phyloP scores from a whole-genome alignment of 2,888 invertebrate genomes.

The Epistrophella euchroma region DNA sequence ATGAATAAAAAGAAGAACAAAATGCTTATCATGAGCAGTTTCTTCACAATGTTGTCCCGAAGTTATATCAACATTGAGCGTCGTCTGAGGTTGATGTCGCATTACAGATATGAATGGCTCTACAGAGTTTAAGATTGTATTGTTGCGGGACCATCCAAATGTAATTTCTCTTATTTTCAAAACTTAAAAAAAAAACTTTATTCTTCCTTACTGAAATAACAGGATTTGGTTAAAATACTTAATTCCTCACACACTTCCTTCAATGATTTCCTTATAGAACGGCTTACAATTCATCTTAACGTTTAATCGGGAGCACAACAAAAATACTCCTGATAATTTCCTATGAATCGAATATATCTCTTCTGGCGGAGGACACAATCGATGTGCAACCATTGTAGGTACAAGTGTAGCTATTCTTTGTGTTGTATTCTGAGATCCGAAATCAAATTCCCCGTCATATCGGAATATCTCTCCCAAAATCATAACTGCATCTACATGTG shows the following conservation, averaged over 20 bases:
- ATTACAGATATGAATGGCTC: too few species aligned
- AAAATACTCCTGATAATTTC: constrained; percentile 97
- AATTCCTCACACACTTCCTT: constrained; percentile 80
- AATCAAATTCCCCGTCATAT: constrained; percentile 91
- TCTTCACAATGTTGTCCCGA: too few species aligned
- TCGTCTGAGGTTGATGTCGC: too few species aligned
- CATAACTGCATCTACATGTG: constrained; percentile 98
- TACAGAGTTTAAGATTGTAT: too few species aligned
- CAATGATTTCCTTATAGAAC: constrained; percentile 92
- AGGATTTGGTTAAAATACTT: constrained; percentile 15
- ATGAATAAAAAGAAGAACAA: too few species aligned
- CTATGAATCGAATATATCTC: constrained; percentile 99
- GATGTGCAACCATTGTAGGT: constrained; percentile 96
- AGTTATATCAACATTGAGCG: too few species aligned
- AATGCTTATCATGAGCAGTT: too few species aligned
- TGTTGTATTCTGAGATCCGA: constrained; percentile 92
- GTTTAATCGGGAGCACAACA: constrained; percentile 94
- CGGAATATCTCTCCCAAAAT: constrained; percentile 98
- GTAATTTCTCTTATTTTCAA: not conserved
- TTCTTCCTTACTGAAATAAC: not conserved
- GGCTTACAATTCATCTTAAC: constrained; percentile 92
- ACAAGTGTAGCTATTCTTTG: constrained; percentile 93
- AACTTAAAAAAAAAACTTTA: constrained; percentile 26
- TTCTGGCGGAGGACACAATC: constrained; percentile 98
- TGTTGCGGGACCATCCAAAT: too few species aligned